Percentiles rank a stretch among this genome's conserved stretches.
Evolutionary conservation across 2,113 vertebrate genomes (phyloP).

Genomic region (Aplodontia rufa): DNA sequence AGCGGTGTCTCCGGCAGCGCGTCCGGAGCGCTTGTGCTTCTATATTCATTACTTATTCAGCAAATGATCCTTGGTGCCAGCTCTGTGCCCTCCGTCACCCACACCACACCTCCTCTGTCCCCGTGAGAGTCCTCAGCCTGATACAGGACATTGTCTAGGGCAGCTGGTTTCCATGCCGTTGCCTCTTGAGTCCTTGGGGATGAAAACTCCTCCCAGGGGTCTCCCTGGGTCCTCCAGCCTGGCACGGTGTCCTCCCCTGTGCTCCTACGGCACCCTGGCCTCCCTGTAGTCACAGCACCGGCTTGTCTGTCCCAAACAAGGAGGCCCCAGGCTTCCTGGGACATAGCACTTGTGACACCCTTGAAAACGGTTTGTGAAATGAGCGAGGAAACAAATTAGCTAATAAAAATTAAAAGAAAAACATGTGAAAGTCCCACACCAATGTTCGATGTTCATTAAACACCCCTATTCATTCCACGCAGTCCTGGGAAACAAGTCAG

Average conservation of each 20-base stretch:
- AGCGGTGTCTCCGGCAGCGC: too few relatives aligned
- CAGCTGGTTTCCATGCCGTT: not conserved
- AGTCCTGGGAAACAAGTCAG: not conserved
- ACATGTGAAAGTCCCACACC: not conserved
- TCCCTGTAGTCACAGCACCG: fast-evolving
- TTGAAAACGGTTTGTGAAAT: not conserved
- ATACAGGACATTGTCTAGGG: not conserved
- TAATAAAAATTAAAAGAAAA: not conserved
- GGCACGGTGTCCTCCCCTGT: not conserved
- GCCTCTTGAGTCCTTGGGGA: not conserved
- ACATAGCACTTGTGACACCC: not conserved
- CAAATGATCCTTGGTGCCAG: not conserved
- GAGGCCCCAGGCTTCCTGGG: not conserved
- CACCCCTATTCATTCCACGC: not conserved
- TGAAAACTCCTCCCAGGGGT: not conserved
- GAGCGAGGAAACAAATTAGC: not conserved
- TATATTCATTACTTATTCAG: not conserved
- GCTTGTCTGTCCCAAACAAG: not conserved
- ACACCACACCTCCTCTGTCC: not conserved
- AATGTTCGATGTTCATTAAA: too few relatives aligned
- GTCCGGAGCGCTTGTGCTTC: not conserved
- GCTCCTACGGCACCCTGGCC: not conserved
- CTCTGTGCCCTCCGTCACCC: fast-evolving
- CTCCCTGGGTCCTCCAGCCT: not conserved
- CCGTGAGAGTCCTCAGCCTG: not conserved